phyloP scores from a whole-genome alignment of 2,113 vertebrate species.

The Ageneiosus marmoratus region DNA sequence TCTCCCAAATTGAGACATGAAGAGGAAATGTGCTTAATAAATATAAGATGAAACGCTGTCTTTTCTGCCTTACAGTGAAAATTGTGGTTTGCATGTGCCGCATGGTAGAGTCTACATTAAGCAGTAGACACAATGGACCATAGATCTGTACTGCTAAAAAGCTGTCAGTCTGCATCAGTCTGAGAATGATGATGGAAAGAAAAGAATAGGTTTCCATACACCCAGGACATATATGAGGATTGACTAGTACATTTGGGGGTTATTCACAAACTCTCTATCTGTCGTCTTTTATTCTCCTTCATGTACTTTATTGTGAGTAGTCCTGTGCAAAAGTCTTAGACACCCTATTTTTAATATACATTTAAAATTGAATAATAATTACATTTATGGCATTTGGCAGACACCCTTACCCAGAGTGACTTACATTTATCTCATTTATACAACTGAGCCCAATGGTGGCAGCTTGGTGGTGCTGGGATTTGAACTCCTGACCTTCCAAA shows the following conservation, averaged over 20 bases:
- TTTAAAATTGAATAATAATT: not conserved
- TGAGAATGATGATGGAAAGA: slow-evolving; percentile 31
- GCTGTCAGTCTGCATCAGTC: slow-evolving; percentile 11
- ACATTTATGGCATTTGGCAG: too few species aligned
- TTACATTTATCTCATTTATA: too few species aligned
- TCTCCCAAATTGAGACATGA: not conserved
- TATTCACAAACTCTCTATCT: slow-evolving; percentile 51
- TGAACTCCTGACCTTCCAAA: too few species aligned
- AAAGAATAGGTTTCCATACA: slow-evolving; percentile 53
- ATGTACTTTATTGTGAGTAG: not conserved
- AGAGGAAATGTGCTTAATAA: not conserved
- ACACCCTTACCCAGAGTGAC: too few species aligned
- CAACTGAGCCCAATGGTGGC: too few species aligned
- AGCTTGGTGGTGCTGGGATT: too few species aligned
- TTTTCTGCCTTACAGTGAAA: not conserved
- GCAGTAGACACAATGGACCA: slow-evolving; percentile 7
- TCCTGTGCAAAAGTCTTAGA: not conserved
- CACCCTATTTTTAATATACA: not conserved
- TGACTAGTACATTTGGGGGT: slow-evolving; percentile 66
- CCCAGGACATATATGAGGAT: slow-evolving; percentile 63
- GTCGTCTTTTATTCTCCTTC: slow-evolving; percentile 38
- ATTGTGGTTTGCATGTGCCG: not conserved
- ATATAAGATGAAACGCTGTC: not conserved
- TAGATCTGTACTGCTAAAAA: slow-evolving; percentile 11
- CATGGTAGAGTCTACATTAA: not conserved